These are phyloP conservation scores for Drymonia ruficornis DNA, from an alignment of 2,888 invertebrate species.

Conservation along the genomic window DNA sequence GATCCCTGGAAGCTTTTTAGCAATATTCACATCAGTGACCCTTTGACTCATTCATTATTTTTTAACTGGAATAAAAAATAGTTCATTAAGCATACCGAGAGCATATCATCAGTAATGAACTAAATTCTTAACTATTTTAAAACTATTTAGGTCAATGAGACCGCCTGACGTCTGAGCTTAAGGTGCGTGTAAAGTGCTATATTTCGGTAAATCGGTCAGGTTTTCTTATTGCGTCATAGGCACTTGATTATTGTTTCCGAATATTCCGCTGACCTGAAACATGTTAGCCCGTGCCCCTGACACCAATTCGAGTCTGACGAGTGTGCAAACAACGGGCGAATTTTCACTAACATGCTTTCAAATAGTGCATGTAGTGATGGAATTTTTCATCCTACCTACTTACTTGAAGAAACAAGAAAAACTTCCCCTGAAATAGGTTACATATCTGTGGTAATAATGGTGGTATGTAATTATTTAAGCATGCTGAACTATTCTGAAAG, in stretches of 20 bases:
- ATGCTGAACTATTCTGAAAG: too few species aligned
- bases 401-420: not conserved
- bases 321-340: slow-evolving; percentile 52
- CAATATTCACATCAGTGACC: too few species aligned
- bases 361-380: slow-evolving; percentile 12
- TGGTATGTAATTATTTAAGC: too few species aligned
- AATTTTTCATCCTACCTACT: not conserved
- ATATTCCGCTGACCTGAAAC: slow-evolving; percentile 15
- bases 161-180: slow-evolving; percentile 11
- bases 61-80: slow-evolving; percentile 10
- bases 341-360: slow-evolving; percentile 25
- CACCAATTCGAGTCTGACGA: slow-evolving; percentile 64
- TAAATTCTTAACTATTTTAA: slow-evolving; percentile 28
- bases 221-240: slow-evolving; percentile 29
- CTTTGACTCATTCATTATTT: not conserved
- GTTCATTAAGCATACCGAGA: slow-evolving; percentile 25
- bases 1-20: too few species aligned
- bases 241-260: not conserved
- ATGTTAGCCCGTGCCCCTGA: slow-evolving; percentile 57
- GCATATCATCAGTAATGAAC: slow-evolving; percentile 20
- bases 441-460: too few species aligned
- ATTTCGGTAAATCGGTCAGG: slow-evolving; percentile 24
- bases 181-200: slow-evolving; percentile 15
- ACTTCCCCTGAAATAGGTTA: too few species aligned
- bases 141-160: slow-evolving; percentile 37